These are phyloP conservation scores for Epinephelus malabaricus DNA, from an alignment of 2,797 vertebrate species.

Conservation along the genomic window DNA sequence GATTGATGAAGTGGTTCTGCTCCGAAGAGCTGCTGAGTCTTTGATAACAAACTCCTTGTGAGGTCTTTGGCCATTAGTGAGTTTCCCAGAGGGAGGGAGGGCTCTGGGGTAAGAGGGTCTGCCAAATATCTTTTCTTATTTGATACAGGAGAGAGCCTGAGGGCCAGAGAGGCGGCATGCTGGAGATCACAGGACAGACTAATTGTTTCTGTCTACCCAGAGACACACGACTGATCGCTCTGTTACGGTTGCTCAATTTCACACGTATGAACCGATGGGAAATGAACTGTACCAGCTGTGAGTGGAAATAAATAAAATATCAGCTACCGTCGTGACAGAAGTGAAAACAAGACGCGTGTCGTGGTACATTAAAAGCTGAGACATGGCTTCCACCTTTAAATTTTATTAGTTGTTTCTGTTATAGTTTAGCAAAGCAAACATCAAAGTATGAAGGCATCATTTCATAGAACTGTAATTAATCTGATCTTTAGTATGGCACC, in stretches of 20 bases:
- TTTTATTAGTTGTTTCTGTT: constrained; percentile 88
- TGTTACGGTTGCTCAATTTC: constrained; percentile 48
- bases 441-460: constrained; percentile 93
- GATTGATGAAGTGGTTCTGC: constrained; percentile 26
- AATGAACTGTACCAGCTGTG: constrained; percentile 7
- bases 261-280: constrained; percentile 27
- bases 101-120: constrained; percentile 44
- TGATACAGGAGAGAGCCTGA: constrained; percentile 52
- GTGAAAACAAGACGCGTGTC: constrained; percentile 33
- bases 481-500: constrained; percentile 87
- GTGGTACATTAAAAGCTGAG: constrained; percentile 58
- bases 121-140: constrained; percentile 60
- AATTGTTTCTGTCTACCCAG: constrained; percentile 63
- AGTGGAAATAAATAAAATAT: constrained; percentile 29
- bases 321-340: not conserved
- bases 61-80: constrained; percentile 57
- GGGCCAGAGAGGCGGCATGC: constrained; percentile 47
- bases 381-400: constrained; percentile 76
- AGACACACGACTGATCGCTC: constrained; percentile 48
- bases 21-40: constrained; percentile 43
- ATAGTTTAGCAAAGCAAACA: constrained; percentile 96
- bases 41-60: constrained; percentile 65
- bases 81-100: constrained; percentile 37
- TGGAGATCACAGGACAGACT: constrained; percentile 68
- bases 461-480: constrained; percentile 86